These are phyloP conservation scores for Pseudorhiza aurosa DNA, from an alignment of 30 jellyfish, hydroid and myxozoan genomes.

Conservation along the genomic window DNA sequence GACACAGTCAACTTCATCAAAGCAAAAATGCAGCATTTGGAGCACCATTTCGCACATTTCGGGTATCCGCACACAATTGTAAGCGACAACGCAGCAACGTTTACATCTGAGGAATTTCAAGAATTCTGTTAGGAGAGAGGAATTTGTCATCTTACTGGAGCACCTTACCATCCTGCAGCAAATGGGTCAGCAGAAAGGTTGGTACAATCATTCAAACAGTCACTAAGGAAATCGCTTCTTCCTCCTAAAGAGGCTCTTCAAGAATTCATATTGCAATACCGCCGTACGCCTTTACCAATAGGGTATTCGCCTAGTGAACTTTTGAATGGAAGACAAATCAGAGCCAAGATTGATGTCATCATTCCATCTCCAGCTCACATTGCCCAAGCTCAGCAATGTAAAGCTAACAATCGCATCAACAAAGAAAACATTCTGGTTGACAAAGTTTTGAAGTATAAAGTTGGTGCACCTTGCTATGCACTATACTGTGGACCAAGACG, in stretches of 20 bases:
- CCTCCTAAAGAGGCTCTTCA: slow-evolving; percentile 18
- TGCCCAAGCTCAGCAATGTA: slow-evolving; percentile 9
- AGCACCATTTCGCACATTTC: slow-evolving; percentile 24
- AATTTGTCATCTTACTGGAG: slow-evolving; percentile 28
- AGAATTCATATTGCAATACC: slow-evolving; percentile 10
- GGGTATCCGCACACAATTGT: slow-evolving; percentile 44
- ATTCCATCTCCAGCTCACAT: slow-evolving; percentile 22
- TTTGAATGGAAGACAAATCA: slow-evolving; percentile 17
- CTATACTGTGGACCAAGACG: slow-evolving; percentile 28
- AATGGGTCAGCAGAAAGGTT: slow-evolving; percentile 24
- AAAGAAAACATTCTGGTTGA: neutral
- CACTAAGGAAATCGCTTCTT: neutral
- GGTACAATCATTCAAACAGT: slow-evolving; percentile 16
- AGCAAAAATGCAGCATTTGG: slow-evolving; percentile 15
- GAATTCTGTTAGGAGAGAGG: slow-evolving; percentile 19
- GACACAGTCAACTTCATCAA: neutral
- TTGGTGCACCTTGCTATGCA: slow-evolving; percentile 35
- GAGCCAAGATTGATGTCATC: neutral
- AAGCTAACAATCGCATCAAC: too few species aligned
- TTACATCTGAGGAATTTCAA: slow-evolving; percentile 23
- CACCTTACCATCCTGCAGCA: slow-evolving; percentile 4
- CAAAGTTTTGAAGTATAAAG: neutral
- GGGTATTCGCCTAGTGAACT: slow-evolving; percentile 42
- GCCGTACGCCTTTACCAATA: slow-evolving; percentile 13
- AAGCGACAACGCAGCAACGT: slow-evolving; percentile 40